Percentiles rank a stretch among this genome's conserved stretches.
Conservation (phyloP, 2,797 vertebrate genomes). For the Bryconaethiops microstoma region DNA sequence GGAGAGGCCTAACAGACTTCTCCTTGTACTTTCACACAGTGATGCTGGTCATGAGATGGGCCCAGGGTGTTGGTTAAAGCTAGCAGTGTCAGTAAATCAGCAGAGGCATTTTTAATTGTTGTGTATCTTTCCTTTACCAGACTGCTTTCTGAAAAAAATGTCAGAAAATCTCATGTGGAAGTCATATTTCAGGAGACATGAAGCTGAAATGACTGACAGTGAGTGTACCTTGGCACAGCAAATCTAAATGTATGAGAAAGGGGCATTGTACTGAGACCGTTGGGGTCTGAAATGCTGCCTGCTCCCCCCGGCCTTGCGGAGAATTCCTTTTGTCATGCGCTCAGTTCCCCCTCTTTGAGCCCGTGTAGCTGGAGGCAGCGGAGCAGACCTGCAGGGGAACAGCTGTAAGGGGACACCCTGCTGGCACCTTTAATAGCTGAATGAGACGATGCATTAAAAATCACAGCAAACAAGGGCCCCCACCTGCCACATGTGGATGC, state of each 20-base stretch:
- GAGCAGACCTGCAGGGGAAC: conserved; percentile 58
- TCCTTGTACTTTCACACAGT: background rate
- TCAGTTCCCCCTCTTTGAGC: conserved; percentile 71
- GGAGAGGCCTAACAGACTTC: background rate
- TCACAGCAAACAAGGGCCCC: conserved; percentile 70
- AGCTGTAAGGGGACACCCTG: conserved; percentile 70
- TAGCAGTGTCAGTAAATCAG: background rate
- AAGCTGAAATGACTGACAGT: conserved; percentile 19
- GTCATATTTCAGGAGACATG: background rate
- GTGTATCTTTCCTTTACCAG: background rate
- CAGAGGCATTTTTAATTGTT: background rate
- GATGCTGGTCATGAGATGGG: background rate
- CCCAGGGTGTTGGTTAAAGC: too few relatives aligned
- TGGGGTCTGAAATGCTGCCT: conserved; percentile 56
- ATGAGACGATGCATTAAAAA: conserved; percentile 77
- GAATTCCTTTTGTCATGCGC: conserved; percentile 79
- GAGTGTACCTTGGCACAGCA: conserved; percentile 16
- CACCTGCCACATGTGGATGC: conserved; percentile 58
- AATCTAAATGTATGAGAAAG: conserved; percentile 32
- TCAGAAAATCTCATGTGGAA: background rate
- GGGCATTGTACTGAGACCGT: conserved; percentile 26
- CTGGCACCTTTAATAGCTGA: conserved; percentile 74
- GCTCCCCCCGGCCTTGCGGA: conserved; percentile 66
- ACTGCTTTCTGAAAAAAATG: background rate
- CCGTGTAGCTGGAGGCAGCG: conserved; percentile 65